Evolutionary conservation across 2,113 vertebrate species (phyloP), one percentile per base, ranked within the genome.

Genomic region (Tupaia chinensis): DNA sequence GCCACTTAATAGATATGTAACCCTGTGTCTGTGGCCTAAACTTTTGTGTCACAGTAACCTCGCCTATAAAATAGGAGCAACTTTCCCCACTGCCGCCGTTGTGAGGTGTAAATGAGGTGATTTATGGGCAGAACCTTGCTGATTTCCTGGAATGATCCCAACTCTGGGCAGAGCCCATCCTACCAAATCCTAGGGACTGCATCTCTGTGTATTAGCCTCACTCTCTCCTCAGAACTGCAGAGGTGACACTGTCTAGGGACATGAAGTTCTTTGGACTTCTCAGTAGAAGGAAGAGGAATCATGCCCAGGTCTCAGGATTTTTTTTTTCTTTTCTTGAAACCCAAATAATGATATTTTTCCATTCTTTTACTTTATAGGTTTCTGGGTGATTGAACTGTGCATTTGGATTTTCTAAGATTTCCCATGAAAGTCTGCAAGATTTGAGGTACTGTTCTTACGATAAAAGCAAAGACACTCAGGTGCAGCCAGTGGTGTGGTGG

Each of bases 291-390:
- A 9, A 29, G 16, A 69, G 5, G 22, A 68, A 15, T 2, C 3
- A 34, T 1, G 1, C 22, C 74, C 27, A 4, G 53, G 11, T 86
- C 69, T 61, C 54, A 8, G 2, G 54, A 44, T 1, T 0, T 56
- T 1, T 44, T 44, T 44, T 10, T 54, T 54, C 53, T 90, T 63
- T 27, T 25, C 78, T 69, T 16, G 66, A 82, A 68, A 76, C 70
- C 70, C 74, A 70, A 44, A 78, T 15, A 11, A 34, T 9, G 17
- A 8, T 54, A 34, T 22, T 8, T 63, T 63, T 25, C 34, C 58
- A 60, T 10, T 32, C 27, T 44, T 91, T 69, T 29, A 84, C 68
- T 82, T 27, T 17, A 1, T 22, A 74, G 73, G 53, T 1, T 1
- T 61, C 58, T 22, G 23, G 34, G 25, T 60, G 85, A 44, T 9